A percentile compares a stretch with the other conserved stretches of the same genome.
These are phyloP conservation scores for Argentina silus DNA, from an alignment of 2,797 vertebrate genomes.

Conservation along the genomic window DNA sequence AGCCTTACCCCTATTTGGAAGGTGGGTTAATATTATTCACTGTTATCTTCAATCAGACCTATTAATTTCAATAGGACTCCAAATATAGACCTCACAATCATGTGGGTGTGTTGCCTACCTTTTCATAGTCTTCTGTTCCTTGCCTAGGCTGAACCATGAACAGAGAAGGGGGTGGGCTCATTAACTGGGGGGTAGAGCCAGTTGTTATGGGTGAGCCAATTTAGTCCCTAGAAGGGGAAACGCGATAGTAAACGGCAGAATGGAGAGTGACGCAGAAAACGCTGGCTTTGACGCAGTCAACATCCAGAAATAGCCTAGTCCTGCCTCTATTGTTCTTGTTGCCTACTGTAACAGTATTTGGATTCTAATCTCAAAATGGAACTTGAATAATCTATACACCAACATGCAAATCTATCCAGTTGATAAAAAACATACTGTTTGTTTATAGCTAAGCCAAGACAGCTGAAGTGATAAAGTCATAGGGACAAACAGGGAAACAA, in stretches of 20 bases:
- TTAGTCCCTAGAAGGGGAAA: slow-evolving; percentile 83
- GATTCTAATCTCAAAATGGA: slow-evolving; percentile 27
- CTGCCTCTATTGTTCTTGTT: slow-evolving; percentile 65
- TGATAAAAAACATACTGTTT: no score
- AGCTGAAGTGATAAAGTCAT: no score
- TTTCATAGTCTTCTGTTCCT: slow-evolving; percentile 50
- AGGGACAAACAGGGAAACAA: no score
- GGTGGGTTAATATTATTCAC: slow-evolving; percentile 70
- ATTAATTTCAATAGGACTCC: slow-evolving; percentile 75
- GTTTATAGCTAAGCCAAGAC: no score
- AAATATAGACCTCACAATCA: slow-evolving; percentile 71
- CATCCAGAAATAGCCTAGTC: slow-evolving; percentile 75
- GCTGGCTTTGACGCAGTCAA: slow-evolving; percentile 84
- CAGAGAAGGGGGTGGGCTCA: slow-evolving; percentile 66
- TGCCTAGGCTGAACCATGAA: slow-evolving; percentile 36
- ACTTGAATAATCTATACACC: slow-evolving; percentile 55
- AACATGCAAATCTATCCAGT: slow-evolving; percentile 30
- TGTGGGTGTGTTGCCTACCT: slow-evolving; percentile 56
- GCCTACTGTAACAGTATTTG: slow-evolving; percentile 45
- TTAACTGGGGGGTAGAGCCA: slow-evolving; percentile 78
- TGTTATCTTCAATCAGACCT: slow-evolving; percentile 68
- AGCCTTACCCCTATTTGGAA: slow-evolving; percentile 42
- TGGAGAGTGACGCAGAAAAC: slow-evolving; percentile 86
- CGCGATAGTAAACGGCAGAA: slow-evolving; percentile 81
- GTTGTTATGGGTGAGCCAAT: slow-evolving; percentile 76